phyloP scores from a whole-genome alignment of 2,888 invertebrate genomes.

The Enchytraeus crypticus region DNA sequence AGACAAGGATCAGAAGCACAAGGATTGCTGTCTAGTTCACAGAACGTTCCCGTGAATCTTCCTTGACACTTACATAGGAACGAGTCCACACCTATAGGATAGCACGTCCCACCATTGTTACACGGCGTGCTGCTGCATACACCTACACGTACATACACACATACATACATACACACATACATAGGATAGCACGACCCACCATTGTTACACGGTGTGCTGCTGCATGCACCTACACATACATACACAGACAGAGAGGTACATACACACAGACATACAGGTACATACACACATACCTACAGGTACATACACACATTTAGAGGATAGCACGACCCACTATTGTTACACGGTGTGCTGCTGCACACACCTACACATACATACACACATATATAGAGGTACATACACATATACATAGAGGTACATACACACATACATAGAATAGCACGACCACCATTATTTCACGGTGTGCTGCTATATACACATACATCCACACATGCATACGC shows the following conservation, averaged over 20 bases:
- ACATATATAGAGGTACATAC: no score
- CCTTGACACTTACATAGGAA: slow-evolving; percentile 70
- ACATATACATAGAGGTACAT: no score
- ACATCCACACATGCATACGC: not conserved
- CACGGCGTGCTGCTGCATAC: slow-evolving; percentile 63
- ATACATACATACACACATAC: no score
- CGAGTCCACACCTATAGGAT: slow-evolving; percentile 48
- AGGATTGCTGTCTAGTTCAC: slow-evolving; percentile 63
- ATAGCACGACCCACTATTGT: slow-evolving; percentile 63
- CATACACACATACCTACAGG: no score
- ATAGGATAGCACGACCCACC: not conserved
- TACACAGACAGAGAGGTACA: no score
- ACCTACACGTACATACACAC: slow-evolving; percentile 27
- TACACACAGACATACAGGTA: no score
- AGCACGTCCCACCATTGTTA: slow-evolving; percentile 64
- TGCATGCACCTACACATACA: not conserved
- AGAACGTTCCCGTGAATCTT: slow-evolving; percentile 66
- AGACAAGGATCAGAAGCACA: slow-evolving; percentile 27
- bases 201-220: not conserved
- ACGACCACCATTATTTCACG: not conserved
- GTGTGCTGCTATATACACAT: not conserved
- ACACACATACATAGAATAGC: no score
- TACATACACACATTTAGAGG: slow-evolving; percentile 54
- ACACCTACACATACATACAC: slow-evolving; percentile 28
- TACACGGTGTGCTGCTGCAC: slow-evolving; percentile 63